A percentile compares a stretch with the other conserved stretches of the same genome.
phyloP scores from a whole-genome alignment of 2,888 invertebrate genomes.

The Ectobius pallidus region DNA sequence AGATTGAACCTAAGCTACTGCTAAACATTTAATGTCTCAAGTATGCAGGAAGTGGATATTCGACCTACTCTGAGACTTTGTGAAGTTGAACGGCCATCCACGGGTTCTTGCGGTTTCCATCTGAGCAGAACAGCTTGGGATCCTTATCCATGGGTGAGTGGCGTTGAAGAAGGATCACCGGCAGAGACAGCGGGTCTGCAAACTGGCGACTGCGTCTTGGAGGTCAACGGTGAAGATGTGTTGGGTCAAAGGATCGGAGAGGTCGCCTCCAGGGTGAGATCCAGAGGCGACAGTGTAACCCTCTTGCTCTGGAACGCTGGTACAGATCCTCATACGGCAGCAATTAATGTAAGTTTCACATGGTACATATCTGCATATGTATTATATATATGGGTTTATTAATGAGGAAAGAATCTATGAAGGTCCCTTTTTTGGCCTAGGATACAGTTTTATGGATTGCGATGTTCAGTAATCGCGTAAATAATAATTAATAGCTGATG shows the following conservation, averaged over 20 bases:
- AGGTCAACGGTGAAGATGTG: slow-evolving; percentile 65
- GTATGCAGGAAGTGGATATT: too few relatives aligned
- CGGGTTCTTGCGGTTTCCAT: slow-evolving; percentile 65
- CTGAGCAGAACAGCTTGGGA: slow-evolving; percentile 79
- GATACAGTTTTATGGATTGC: too few relatives aligned
- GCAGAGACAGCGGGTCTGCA: slow-evolving; percentile 69
- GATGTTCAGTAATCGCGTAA: too few relatives aligned
- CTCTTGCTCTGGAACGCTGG: slow-evolving; percentile 48
- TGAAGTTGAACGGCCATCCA: slow-evolving; percentile 64
- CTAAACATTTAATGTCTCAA: too few relatives aligned
- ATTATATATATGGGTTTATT: not conserved
- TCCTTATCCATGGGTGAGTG: slow-evolving; percentile 80
- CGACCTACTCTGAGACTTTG: slow-evolving; percentile 45
- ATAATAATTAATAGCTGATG: too few relatives aligned
- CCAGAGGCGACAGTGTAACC: slow-evolving; percentile 44
- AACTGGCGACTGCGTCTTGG: slow-evolving; percentile 74
- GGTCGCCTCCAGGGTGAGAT: slow-evolving; percentile 55
- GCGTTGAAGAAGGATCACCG: slow-evolving; percentile 65
- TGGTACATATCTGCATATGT: not conserved
- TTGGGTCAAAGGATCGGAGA: slow-evolving; percentile 62
- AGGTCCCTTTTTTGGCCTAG: too few relatives aligned
- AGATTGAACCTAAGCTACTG: too few relatives aligned
- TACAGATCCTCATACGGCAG: slow-evolving; percentile 52
- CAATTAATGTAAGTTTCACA: slow-evolving; percentile 10
- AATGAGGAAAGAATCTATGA: not conserved